Conservation (phyloP, 2,797 vertebrate species). For the Cyprinodon diabolis region DNA sequence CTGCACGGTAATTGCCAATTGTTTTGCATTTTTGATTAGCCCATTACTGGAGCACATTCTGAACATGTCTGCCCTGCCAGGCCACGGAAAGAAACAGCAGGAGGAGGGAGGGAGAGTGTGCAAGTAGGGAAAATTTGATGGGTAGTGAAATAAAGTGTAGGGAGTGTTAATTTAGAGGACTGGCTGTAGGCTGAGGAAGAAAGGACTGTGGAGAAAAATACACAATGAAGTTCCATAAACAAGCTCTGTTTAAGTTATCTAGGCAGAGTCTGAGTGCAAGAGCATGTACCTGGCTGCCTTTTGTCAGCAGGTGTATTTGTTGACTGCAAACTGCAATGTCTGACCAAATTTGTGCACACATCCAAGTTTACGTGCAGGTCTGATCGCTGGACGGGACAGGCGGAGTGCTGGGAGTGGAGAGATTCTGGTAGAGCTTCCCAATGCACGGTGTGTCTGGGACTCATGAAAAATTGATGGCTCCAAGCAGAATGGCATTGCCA, state of each 20-base stretch:
- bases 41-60: slow-evolving; percentile 99
- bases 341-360: slow-evolving; percentile 48
- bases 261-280: slow-evolving; percentile 64
- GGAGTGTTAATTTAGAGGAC: slow-evolving; percentile 42
- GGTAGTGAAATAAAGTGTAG: slow-evolving; percentile 38
- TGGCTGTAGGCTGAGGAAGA: slow-evolving; percentile 23
- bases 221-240: slow-evolving; percentile 52
- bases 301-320: slow-evolving; percentile 64
- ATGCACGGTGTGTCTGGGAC: slow-evolving; percentile 62
- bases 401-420: slow-evolving; percentile 45
- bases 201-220: slow-evolving; percentile 23
- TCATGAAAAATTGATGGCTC: slow-evolving; percentile 95
- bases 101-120: slow-evolving; percentile 23
- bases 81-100: slow-evolving; percentile 57
- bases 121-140: slow-evolving; percentile 23
- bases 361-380: slow-evolving; percentile 61
- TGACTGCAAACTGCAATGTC: slow-evolving; percentile 50
- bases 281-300: slow-evolving; percentile 65
- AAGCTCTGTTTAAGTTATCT: slow-evolving; percentile 40
- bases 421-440: slow-evolving; percentile 67
- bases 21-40: slow-evolving; percentile 99
- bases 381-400: slow-evolving; percentile 30
- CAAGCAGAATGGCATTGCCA: slow-evolving; percentile 93
- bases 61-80: slow-evolving; percentile 94
- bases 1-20: slow-evolving; percentile 99